These are phyloP conservation scores for Tetraodon nigroviridis DNA, from an alignment of 2,113 vertebrate species.

Conservation along the genomic window DNA sequence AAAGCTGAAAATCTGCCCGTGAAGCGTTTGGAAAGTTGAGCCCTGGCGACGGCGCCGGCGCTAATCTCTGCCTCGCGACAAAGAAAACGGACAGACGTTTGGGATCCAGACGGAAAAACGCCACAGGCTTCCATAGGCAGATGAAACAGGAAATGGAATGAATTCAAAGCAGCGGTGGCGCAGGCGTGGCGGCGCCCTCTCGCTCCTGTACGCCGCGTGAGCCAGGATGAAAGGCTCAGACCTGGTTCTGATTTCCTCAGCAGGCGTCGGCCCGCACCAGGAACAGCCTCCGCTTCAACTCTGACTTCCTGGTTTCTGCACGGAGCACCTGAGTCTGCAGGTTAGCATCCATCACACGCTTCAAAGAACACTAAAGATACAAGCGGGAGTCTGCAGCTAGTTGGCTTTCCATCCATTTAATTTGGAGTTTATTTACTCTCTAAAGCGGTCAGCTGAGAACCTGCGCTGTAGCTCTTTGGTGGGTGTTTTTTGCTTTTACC, in stretches of 20 bases:
- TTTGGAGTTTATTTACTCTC: too few species aligned
- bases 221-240: constrained; percentile 10
- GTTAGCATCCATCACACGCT: too few species aligned
- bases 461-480: too few species aligned
- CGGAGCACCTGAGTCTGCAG: constrained; percentile 1
- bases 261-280: constrained; percentile 24
- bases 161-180: constrained; percentile 30
- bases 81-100: constrained; percentile 31
- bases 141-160: constrained; percentile 40
- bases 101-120: constrained; percentile 28
- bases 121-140: constrained; percentile 34
- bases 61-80: constrained; percentile 40
- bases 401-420: too few species aligned
- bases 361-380: too few species aligned
- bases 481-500: too few species aligned
- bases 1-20: constrained; percentile 30
- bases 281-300: constrained; percentile 23
- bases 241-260: constrained; percentile 14
- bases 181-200: constrained; percentile 5
- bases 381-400: too few species aligned
- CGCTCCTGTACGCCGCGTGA: constrained; percentile 7
- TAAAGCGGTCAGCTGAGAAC: too few species aligned
- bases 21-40: constrained; percentile 32
- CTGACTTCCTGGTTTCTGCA: neutral
- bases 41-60: constrained; percentile 8